These are phyloP conservation scores for Rhinella marina DNA, from an alignment of 2,797 vertebrate species.

Conservation along the genomic window DNA sequence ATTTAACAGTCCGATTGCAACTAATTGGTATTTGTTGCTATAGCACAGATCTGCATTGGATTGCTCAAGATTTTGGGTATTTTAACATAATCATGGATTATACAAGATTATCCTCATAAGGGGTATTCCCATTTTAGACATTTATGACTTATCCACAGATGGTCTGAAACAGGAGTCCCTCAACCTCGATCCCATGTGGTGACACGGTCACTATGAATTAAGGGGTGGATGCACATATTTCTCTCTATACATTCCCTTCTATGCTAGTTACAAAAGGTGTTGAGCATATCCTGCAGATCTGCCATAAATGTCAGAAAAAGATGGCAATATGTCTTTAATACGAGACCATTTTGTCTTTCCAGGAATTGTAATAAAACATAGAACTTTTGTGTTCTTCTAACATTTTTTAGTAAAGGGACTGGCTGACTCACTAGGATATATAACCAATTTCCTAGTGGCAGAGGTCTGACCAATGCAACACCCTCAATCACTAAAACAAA, in stretches of 20 bases:
- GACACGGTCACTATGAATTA: too few species aligned
- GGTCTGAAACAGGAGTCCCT: too few species aligned
- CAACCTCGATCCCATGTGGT: too few species aligned
- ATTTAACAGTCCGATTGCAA: not conserved
- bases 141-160: too few species aligned
- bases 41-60: not conserved
- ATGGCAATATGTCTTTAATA: not conserved
- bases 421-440: not conserved
- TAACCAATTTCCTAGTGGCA: not conserved
- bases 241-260: too few species aligned
- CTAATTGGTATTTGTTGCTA: not conserved
- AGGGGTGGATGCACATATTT: too few species aligned
- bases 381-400: not conserved
- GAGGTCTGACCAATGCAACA: not conserved
- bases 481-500: too few species aligned
- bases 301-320: too few species aligned
- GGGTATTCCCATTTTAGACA: too few species aligned
- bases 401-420: not conserved
- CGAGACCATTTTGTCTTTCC: not conserved
- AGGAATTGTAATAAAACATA: not conserved
- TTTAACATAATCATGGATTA: not conserved
- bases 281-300: too few species aligned
- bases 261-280: too few species aligned
- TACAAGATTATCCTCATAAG: not conserved
- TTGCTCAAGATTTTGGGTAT: not conserved